Percentiles rank a stretch among this genome's conserved stretches.
These are phyloP conservation scores for Hydroisotoma schaefferi DNA, from an alignment of 2,888 invertebrate genomes.

Conservation along the genomic window DNA sequence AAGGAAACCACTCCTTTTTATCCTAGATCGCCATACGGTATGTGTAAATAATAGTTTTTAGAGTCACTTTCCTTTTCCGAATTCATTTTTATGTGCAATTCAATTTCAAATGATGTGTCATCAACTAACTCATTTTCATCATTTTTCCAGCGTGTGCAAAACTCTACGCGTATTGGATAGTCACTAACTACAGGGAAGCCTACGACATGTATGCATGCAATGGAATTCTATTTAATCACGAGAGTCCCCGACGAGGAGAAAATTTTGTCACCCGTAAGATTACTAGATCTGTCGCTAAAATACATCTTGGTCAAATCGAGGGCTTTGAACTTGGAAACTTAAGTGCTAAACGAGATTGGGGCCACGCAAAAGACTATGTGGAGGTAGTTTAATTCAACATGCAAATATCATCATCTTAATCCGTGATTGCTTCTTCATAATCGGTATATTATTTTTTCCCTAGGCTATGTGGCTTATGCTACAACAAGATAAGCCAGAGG, in stretches of 20 bases:
- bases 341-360: slow-evolving; percentile 70
- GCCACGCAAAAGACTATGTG: slow-evolving; percentile 88
- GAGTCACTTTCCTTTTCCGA: background rate
- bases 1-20: slow-evolving; percentile 93
- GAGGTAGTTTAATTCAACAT: slow-evolving; percentile 60
- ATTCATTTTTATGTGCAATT: background rate
- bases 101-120: background rate
- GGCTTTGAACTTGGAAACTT: slow-evolving; percentile 87
- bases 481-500: slow-evolving; percentile 84
- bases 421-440: background rate
- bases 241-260: slow-evolving; percentile 91
- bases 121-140: background rate
- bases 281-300: slow-evolving; percentile 95
- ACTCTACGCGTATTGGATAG: slow-evolving; percentile 94
- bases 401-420: background rate
- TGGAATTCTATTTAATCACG: slow-evolving; percentile 94
- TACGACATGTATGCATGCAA: slow-evolving; percentile 94
- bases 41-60: slow-evolving; percentile 46
- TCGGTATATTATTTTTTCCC: slow-evolving; percentile 15
- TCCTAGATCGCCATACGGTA: slow-evolving; percentile 94
- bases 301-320: slow-evolving; percentile 79
- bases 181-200: slow-evolving; percentile 91
- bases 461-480: slow-evolving; percentile 99
- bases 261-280: slow-evolving; percentile 99
- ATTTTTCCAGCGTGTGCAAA: slow-evolving; percentile 78